phyloP scores from a whole-genome alignment of 2,888 invertebrate species.

The Papilio demoleus region DNA sequence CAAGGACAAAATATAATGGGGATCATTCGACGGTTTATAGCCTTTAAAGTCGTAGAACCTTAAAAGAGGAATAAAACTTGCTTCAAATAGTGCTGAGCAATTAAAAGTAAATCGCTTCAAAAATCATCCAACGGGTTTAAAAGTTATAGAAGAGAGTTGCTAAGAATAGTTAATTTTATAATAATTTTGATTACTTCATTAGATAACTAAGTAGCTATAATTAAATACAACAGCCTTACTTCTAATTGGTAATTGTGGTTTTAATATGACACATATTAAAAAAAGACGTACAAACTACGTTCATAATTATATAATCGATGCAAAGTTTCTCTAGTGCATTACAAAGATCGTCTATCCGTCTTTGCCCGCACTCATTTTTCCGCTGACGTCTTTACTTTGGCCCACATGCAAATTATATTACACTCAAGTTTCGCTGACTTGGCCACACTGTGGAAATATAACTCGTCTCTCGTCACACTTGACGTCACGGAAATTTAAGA shows the following conservation, averaged over 20 bases:
- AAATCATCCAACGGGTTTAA: constrained; percentile 28
- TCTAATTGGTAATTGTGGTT: too few relatives aligned
- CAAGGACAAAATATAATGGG: constrained; percentile 34
- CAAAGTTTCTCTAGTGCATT: constrained; percentile 17
- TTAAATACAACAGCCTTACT: too few relatives aligned
- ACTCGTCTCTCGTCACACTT: constrained; percentile 60
- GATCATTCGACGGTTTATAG: constrained; percentile 39
- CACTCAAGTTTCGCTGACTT: constrained; percentile 74
- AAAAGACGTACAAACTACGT: neutral
- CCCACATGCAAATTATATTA: constrained; percentile 76
- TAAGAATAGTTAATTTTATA: neutral
- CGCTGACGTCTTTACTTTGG: constrained; percentile 69
- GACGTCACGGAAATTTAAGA: constrained; percentile 40
- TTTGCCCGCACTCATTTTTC: constrained; percentile 47
- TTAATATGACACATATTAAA: too few relatives aligned
- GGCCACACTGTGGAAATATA: constrained; percentile 63
- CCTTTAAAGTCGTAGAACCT: constrained; percentile 40
- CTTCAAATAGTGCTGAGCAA: constrained; percentile 41
- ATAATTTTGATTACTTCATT: too few relatives aligned
- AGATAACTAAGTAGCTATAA: too few relatives aligned
- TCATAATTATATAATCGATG: constrained; percentile 8
- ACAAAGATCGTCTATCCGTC: constrained; percentile 16
- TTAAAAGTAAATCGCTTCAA: constrained; percentile 43
- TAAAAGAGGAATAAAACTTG: constrained; percentile 42
- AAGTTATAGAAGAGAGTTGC: constrained; percentile 23